Evolutionary conservation across 1,140 invertebrate genomes (phyloP).

Genomic region (Trichogramma pretiosum): DNA sequence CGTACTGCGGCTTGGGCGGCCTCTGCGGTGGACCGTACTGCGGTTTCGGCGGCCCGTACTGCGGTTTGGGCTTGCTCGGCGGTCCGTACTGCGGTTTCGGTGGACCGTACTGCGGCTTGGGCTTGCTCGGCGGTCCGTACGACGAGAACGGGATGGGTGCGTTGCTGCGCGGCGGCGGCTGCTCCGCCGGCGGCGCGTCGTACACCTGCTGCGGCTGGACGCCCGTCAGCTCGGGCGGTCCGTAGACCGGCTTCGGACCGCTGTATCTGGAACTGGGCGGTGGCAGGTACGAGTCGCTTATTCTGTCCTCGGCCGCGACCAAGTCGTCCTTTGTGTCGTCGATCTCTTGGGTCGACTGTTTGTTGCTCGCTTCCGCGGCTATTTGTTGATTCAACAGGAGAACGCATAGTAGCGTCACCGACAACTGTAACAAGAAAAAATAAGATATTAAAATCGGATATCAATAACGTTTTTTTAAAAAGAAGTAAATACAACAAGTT

Average conservation of each 20-base stretch:
- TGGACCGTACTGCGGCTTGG: slow-evolving; percentile 41
- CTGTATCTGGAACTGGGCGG: slow-evolving; percentile 25
- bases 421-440: slow-evolving; percentile 29
- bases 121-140: slow-evolving; percentile 32
- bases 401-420: slow-evolving; percentile 26
- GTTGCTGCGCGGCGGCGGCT: slow-evolving; percentile 37
- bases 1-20: slow-evolving; percentile 35
- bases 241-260: slow-evolving; percentile 40
- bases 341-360: slow-evolving; percentile 20
- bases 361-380: slow-evolving; percentile 35
- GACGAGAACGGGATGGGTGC: slow-evolving; percentile 30
- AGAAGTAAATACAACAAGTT: background rate
- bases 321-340: slow-evolving; percentile 23
- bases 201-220: slow-evolving; percentile 37
- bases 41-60: slow-evolving; percentile 34
- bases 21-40: slow-evolving; percentile 32
- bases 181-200: slow-evolving; percentile 35
- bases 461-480: background rate
- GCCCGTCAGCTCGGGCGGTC: slow-evolving; percentile 35
- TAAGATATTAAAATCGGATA: background rate
- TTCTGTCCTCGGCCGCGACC: slow-evolving; percentile 33
- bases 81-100: slow-evolving; percentile 40
- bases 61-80: slow-evolving; percentile 34
- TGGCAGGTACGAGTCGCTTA: slow-evolving; percentile 37
- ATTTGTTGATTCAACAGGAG: slow-evolving; percentile 27